Conservation (phyloP, 2,113 vertebrate species). For the Pandion haliaetus region DNA sequence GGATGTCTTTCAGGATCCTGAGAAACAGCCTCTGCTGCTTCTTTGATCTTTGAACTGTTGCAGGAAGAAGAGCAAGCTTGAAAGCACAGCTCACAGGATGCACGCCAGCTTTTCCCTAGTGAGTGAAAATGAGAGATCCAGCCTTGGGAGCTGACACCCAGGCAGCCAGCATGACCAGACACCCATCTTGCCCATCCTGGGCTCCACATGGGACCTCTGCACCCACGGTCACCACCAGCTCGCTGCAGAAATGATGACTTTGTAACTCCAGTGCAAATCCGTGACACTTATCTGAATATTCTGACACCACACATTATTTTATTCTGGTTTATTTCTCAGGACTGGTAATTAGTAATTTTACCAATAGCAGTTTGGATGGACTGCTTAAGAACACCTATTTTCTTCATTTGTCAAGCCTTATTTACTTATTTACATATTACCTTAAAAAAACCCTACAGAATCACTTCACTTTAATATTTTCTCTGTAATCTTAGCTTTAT, state of each 20-base stretch:
- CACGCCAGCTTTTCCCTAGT: background rate
- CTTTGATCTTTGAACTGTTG: background rate
- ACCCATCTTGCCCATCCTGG: accelerated
- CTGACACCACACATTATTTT: background rate
- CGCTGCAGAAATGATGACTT: background rate
- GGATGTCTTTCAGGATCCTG: background rate
- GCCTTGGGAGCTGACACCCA: background rate
- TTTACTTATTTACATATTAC: background rate
- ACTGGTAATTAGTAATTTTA: background rate
- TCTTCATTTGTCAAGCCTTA: background rate
- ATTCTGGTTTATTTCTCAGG: background rate
- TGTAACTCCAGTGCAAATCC: background rate
- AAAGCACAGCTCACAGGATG: background rate
- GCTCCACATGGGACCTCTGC: background rate
- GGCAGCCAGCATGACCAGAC: background rate
- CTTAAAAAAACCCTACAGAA: background rate
- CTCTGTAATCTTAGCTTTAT: background rate
- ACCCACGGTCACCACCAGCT: background rate
- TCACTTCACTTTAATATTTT: background rate
- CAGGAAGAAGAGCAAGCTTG: background rate
- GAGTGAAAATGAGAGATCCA: background rate
- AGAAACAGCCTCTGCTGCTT: background rate
- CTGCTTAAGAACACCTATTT: background rate
- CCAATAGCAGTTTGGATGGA: background rate
- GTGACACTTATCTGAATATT: background rate